Conservation (phyloP, 2,888 invertebrate genomes). For the Helicoverpa assulta region DNA sequence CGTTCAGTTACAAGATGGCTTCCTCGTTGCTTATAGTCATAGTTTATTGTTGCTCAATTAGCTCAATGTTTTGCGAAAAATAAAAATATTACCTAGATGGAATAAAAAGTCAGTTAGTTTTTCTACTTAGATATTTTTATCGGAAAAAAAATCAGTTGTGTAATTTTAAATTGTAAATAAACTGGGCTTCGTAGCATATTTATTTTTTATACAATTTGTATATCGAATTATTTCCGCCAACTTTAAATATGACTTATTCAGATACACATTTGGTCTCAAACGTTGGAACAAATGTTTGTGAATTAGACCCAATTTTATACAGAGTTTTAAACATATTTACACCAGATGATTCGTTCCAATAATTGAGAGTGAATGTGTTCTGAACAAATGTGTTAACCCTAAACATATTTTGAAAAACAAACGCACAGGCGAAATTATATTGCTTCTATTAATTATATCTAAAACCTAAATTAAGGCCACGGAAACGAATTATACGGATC, state of each 20-base stretch:
- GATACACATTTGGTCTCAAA: slow-evolving; percentile 43
- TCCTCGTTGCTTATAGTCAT: slow-evolving; percentile 75
- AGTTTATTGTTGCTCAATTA: slow-evolving; percentile 85
- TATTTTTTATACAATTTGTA: slow-evolving; percentile 52
- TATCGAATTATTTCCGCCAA: slow-evolving; percentile 55
- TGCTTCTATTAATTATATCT: slow-evolving; percentile 60
- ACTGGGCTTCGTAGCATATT: slow-evolving; percentile 67
- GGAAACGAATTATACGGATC: slow-evolving; percentile 68
- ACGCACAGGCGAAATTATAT: slow-evolving; percentile 71
- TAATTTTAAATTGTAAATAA: slow-evolving; percentile 58
- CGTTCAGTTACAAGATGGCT: slow-evolving; percentile 65
- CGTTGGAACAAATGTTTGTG: slow-evolving; percentile 35
- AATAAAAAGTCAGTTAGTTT: slow-evolving; percentile 68
- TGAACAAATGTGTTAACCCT: slow-evolving; percentile 31
- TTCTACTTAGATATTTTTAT: slow-evolving; percentile 72
- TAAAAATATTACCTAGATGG: slow-evolving; percentile 59
- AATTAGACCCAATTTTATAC: slow-evolving; percentile 53
- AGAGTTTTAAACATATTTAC: slow-evolving; percentile 52
- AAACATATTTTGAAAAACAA: slow-evolving; percentile 72
- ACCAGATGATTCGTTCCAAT: slow-evolving; percentile 34
- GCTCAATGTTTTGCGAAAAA: slow-evolving; percentile 83
- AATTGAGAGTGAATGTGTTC: slow-evolving; percentile 42
- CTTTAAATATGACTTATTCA: slow-evolving; percentile 38
- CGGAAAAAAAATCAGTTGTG: slow-evolving; percentile 50
- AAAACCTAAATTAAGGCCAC: slow-evolving; percentile 66